Evolutionary conservation across 2,797 vertebrate species (phyloP).

Genomic region (Bryconaethiops microstoma): DNA sequence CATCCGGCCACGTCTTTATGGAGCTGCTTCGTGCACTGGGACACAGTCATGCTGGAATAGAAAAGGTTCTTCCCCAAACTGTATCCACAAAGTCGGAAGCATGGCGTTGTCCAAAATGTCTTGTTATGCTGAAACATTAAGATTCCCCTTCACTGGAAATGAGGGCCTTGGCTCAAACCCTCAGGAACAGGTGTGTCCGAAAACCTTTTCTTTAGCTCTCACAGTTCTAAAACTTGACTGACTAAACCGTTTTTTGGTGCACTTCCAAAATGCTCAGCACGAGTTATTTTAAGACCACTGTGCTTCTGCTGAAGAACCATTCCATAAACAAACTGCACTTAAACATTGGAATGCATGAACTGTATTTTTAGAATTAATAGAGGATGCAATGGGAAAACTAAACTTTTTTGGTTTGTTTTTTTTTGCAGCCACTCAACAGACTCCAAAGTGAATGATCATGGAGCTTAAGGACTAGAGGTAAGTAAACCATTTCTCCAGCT

Average conservation of each 20-base stretch:
- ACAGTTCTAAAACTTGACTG: background rate
- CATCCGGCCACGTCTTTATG: no score
- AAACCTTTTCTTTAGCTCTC: no score
- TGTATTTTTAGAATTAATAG: background rate
- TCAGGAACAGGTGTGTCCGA: no score
- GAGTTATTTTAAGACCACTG: no score
- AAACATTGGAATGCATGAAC: background rate
- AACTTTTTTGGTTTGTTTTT: background rate
- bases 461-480: background rate
- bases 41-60: no score
- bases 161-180: no score
- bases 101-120: no score
- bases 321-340: background rate
- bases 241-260: background rate
- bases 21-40: no score
- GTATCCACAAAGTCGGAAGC: no score
- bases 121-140: no score
- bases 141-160: no score
- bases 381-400: background rate
- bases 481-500: background rate
- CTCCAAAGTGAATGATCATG: background rate
- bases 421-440: background rate
- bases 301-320: background rate
- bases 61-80: no score
- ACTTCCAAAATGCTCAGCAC: background rate